A percentile compares a stretch with the other conserved stretches of the same genome.
Evolutionary conservation across 2,888 invertebrate genomes (phyloP).

Genomic region (Herminia tarsipennalis): DNA sequence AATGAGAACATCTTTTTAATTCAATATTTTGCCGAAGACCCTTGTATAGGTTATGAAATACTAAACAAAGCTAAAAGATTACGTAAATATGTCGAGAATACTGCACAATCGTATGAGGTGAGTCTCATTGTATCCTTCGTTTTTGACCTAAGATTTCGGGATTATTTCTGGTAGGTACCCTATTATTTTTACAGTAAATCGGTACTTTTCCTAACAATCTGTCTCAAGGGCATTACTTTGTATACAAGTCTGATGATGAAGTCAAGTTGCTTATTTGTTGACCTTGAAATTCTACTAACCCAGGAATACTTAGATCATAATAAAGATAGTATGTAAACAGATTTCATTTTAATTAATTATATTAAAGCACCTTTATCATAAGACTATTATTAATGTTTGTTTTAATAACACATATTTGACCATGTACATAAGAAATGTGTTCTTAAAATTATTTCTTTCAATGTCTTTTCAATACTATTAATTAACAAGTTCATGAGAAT

Average conservation of each 20-base stretch:
- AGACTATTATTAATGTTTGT: too few species aligned
- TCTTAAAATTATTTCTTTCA: too few species aligned
- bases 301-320: too few species aligned
- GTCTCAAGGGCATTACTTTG: background rate
- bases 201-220: background rate
- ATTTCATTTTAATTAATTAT: background rate
- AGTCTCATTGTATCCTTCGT: slow-evolving; percentile 23
- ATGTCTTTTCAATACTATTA: too few species aligned
- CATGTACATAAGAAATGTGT: too few species aligned
- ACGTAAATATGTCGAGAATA: slow-evolving; percentile 79
- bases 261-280: slow-evolving; percentile 14
- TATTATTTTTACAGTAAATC: slow-evolving; percentile 7
- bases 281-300: slow-evolving; percentile 28
- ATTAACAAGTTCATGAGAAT: too few species aligned
- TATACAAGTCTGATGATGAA: background rate
- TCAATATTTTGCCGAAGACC: slow-evolving; percentile 47
- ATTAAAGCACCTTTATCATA: too few species aligned
- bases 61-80: slow-evolving; percentile 57
- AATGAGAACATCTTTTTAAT: slow-evolving; percentile 49
- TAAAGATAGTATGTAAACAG: too few species aligned
- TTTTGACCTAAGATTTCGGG: slow-evolving; percentile 23
- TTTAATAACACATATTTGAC: too few species aligned
- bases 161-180: slow-evolving; percentile 2
- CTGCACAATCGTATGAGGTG: slow-evolving; percentile 79
- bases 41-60: slow-evolving; percentile 65